Evolutionary conservation across 2,888 invertebrate genomes (phyloP).

Genomic region (Pediacus dermestoides): DNA sequence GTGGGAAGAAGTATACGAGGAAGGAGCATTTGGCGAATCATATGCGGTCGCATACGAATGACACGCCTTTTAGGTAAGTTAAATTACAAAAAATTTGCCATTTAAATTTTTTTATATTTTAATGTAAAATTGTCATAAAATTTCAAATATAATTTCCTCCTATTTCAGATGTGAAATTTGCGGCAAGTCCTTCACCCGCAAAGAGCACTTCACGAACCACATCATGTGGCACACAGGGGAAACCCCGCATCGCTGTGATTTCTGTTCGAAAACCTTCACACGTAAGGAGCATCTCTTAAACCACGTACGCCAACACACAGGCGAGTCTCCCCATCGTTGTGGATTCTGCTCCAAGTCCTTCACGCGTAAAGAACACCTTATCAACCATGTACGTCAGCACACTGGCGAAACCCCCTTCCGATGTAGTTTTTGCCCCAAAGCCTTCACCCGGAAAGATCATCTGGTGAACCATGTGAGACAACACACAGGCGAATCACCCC

Average conservation of each 20-base stretch:
- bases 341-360: conserved; percentile 84
- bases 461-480: conserved; percentile 70
- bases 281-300: conserved; percentile 73
- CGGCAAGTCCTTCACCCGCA: conserved; percentile 83
- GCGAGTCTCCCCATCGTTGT: conserved; percentile 83
- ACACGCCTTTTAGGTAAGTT: conserved; percentile 65
- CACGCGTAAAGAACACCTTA: conserved; percentile 80
- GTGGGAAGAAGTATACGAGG: conserved; percentile 84
- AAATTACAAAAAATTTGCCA: background rate
- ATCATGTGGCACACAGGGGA: conserved; percentile 83
- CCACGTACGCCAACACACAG: conserved; percentile 73
- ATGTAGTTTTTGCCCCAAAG: conserved; percentile 82
- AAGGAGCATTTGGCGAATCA: conserved; percentile 87
- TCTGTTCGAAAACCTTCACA: conserved; percentile 75
- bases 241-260: conserved; percentile 74
- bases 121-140: background rate
- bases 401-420: conserved; percentile 70
- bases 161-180: conserved; percentile 72
- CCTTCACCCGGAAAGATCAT: conserved; percentile 81
- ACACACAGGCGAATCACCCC: conserved; percentile 68
- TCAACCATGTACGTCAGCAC: conserved; percentile 80
- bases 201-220: conserved; percentile 88
- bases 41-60: conserved; percentile 84
- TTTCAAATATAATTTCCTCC: background rate
- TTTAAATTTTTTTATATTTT: background rate